phyloP scores from a whole-genome alignment of 2,797 vertebrate species.

The Leucoraja ocellata region DNA sequence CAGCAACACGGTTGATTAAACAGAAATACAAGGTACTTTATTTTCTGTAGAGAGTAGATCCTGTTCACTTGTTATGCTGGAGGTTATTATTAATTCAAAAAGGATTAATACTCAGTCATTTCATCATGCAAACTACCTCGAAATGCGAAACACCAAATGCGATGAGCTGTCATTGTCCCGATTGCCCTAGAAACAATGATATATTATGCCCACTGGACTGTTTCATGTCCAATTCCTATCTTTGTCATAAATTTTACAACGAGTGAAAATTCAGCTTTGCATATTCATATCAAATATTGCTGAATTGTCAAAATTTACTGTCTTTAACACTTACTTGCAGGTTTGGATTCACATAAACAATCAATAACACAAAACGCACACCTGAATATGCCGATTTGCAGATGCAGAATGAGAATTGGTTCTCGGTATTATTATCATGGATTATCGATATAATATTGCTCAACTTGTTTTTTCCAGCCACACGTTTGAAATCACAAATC shows the following conservation, averaged over 20 bases:
- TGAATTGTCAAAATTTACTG: neutral
- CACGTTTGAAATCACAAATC: neutral
- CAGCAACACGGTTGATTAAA: neutral
- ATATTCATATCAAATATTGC: neutral
- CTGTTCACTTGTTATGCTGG: neutral
- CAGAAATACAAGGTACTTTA: neutral
- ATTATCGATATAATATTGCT: neutral
- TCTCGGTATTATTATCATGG: neutral
- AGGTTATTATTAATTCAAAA: neutral
- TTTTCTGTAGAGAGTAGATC: neutral
- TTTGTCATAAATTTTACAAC: neutral
- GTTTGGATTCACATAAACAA: neutral
- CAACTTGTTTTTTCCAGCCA: too few species aligned
- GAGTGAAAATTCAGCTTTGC: slow-evolving; percentile 2
- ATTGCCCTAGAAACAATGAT: neutral
- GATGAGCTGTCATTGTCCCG: neutral
- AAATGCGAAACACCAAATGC: neutral
- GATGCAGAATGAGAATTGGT: neutral
- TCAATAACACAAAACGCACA: neutral
- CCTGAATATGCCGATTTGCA: neutral
- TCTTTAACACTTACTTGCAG: neutral
- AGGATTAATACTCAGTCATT: neutral
- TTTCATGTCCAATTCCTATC: neutral
- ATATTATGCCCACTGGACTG: neutral
- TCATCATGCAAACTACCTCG: neutral